Evolutionary conservation across 53 echinoderm and acorn worm genomes (phyloP).

Genomic region (Pentamera pediparva): DNA sequence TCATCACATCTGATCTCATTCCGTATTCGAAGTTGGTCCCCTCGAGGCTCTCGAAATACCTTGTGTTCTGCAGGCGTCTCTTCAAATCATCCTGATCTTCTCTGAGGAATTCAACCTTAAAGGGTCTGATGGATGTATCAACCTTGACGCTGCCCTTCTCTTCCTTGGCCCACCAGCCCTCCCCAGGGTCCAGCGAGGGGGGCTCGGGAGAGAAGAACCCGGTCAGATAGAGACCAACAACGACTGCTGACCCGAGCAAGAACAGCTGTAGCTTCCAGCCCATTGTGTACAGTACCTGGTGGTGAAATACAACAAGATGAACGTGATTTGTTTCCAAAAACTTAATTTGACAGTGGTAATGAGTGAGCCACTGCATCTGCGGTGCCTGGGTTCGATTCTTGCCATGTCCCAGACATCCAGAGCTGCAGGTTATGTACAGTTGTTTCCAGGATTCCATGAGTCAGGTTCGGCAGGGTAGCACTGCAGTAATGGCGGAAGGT

Average conservation of each 20-base stretch:
- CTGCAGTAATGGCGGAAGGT: too few relatives aligned
- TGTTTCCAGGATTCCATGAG: too few relatives aligned
- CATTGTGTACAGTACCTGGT: too few relatives aligned
- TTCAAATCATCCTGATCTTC: slow-evolving; percentile 44
- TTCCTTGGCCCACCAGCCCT: slow-evolving; percentile 72
- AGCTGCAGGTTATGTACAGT: too few relatives aligned
- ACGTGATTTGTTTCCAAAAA: too few relatives aligned
- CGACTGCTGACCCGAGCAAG: background rate
- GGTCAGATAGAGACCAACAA: slow-evolving; percentile 33
- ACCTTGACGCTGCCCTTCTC: slow-evolving; percentile 33
- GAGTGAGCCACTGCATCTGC: too few relatives aligned
- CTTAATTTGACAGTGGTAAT: too few relatives aligned
- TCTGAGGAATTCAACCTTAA: slow-evolving; percentile 35
- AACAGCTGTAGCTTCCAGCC: slow-evolving; percentile 18
- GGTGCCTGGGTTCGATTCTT: too few relatives aligned
- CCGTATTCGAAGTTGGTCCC: slow-evolving; percentile 58
- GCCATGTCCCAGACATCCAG: too few relatives aligned
- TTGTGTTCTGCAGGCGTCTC: slow-evolving; percentile 26
- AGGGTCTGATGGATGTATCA: slow-evolving; percentile 37
- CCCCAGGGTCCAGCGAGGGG: slow-evolving; percentile 42
- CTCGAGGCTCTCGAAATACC: slow-evolving; percentile 57
- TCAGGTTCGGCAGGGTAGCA: too few relatives aligned
- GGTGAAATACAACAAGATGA: too few relatives aligned
- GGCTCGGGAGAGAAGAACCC: slow-evolving; percentile 43
- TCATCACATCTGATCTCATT: slow-evolving; percentile 52